These are phyloP conservation scores for Stercorarius parasiticus DNA, from an alignment of 2,113 vertebrate genomes.

Conservation along the genomic window DNA sequence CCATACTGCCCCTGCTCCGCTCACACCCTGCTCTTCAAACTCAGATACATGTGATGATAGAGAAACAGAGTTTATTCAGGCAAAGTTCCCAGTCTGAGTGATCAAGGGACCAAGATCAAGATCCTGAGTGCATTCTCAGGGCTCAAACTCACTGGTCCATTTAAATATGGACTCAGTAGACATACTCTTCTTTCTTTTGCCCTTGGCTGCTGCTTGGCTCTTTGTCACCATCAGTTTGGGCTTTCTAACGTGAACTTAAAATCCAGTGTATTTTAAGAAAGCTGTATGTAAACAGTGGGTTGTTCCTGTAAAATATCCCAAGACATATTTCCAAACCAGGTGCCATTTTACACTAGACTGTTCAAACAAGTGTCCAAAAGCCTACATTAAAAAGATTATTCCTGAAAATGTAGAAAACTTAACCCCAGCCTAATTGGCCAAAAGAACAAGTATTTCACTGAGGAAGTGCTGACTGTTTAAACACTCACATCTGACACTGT, in stretches of 20 bases:
- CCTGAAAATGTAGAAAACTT: not conserved
- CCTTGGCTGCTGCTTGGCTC: not conserved
- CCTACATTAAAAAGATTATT: not conserved
- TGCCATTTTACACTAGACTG: not conserved
- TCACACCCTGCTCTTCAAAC: not conserved
- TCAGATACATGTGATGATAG: not conserved
- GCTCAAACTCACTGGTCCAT: not conserved
- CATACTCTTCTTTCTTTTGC: not conserved
- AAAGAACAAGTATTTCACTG: not conserved
- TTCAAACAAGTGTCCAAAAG: not conserved
- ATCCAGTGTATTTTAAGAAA: not conserved
- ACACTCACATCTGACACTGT: slow-evolving; percentile 66
- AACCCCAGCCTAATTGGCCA: not conserved
- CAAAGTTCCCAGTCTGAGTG: not conserved
- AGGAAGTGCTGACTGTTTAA: slow-evolving; percentile 65
- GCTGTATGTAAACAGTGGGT: not conserved
- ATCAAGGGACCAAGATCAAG: not conserved
- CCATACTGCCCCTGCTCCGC: not conserved
- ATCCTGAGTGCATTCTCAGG: not conserved
- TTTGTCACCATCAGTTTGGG: not conserved
- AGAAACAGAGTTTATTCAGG: not conserved
- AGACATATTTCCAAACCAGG: not conserved
- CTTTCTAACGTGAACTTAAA: not conserved
- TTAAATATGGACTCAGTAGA: not conserved
- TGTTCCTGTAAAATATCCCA: not conserved